These are phyloP conservation scores for Numida meleagris DNA, from an alignment of 2,113 vertebrate species.

Conservation along the genomic window DNA sequence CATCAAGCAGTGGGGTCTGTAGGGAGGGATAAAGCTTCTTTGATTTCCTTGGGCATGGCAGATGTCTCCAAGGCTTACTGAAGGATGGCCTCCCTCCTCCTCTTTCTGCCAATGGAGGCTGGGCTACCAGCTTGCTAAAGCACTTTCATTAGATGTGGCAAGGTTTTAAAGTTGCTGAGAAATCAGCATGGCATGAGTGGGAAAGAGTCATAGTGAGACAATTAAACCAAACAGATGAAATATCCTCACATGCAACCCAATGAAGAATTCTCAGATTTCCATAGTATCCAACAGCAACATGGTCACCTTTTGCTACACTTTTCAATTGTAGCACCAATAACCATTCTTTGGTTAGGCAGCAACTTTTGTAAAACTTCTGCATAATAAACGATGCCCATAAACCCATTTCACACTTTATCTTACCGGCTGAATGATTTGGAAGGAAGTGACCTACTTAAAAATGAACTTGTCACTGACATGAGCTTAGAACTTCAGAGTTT, in stretches of 20 bases:
- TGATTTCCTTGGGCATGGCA: neutral
- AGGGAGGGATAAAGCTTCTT: neutral
- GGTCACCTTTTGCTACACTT: neutral
- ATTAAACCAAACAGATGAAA: neutral
- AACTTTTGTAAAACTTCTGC: neutral
- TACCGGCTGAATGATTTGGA: neutral
- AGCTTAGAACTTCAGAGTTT: neutral
- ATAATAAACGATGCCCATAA: neutral
- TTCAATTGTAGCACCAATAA: neutral
- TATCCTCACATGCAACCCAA: neutral
- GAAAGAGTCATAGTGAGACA: neutral
- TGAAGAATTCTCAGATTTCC: neutral
- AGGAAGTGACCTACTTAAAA: conserved; percentile 10
- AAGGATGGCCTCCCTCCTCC: neutral
- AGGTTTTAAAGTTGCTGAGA: neutral
- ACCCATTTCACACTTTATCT: neutral
- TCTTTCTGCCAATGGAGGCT: neutral
- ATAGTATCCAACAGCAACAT: neutral
- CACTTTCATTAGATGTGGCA: neutral
- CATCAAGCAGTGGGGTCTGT: neutral
- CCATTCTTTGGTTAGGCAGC: neutral
- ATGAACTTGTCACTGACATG: neutral
- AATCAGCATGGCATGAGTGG: neutral
- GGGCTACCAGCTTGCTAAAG: neutral
- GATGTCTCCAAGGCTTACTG: neutral